phyloP scores from a whole-genome alignment of 2,113 vertebrate species.

The Odontophorus gujanensis region DNA sequence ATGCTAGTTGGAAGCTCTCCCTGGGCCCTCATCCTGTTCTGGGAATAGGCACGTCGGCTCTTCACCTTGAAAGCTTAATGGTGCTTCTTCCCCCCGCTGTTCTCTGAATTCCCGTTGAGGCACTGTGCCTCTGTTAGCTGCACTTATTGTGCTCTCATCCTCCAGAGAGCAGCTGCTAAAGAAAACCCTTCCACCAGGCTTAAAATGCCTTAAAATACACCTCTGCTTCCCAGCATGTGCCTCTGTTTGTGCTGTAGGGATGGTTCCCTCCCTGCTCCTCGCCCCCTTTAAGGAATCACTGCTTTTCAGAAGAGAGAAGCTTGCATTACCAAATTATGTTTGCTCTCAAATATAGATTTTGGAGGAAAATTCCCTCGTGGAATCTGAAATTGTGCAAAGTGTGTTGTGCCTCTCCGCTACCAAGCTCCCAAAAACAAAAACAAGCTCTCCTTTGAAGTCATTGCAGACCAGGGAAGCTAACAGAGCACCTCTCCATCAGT shows the following conservation, averaged over 20 bases:
- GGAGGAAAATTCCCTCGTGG: background rate
- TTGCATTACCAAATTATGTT: background rate
- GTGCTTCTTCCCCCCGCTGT: background rate
- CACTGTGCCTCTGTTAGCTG: background rate
- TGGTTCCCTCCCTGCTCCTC: background rate
- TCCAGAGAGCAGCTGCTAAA: background rate
- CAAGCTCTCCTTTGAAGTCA: background rate
- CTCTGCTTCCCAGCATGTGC: background rate
- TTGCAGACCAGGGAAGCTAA: background rate
- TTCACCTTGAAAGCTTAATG: background rate
- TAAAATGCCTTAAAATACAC: background rate
- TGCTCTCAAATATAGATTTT: background rate
- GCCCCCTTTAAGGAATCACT: background rate
- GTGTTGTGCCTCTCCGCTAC: background rate
- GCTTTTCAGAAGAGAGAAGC: background rate
- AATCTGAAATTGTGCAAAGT: background rate
- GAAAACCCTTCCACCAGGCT: background rate
- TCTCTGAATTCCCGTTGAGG: background rate
- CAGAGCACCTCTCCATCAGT: rapidly evolving
- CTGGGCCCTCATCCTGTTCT: background rate
- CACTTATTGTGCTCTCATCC: background rate
- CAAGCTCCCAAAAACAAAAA: background rate
- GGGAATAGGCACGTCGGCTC: background rate
- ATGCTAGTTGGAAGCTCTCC: background rate
- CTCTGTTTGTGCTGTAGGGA: background rate